A percentile compares a stretch with the other conserved stretches of the same genome.
Evolutionary conservation across 2,113 vertebrate species (phyloP).

Genomic region (Copsychus sechellarum): DNA sequence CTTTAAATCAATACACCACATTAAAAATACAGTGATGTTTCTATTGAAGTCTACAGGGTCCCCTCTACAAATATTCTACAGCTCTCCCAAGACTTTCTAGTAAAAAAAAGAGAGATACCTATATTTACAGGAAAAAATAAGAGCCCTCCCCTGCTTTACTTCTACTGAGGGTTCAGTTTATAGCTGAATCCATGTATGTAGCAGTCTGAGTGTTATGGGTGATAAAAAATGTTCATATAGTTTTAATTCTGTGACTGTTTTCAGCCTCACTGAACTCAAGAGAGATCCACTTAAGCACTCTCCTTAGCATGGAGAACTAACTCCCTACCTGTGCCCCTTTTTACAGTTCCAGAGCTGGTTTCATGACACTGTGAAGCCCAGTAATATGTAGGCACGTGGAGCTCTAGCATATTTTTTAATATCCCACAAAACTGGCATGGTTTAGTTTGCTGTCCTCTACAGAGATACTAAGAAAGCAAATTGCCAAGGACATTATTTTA

Average conservation of each 20-base stretch:
- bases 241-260: not conserved
- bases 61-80: not conserved
- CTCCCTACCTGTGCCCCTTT: not conserved
- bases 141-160: not conserved
- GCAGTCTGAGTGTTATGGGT: not conserved
- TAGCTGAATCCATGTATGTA: not conserved
- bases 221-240: accelerated
- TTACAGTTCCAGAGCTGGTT: not conserved
- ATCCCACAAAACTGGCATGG: not conserved
- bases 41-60: not conserved
- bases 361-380: not conserved
- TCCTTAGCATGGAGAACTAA: not conserved
- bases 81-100: not conserved
- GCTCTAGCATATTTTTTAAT: not conserved
- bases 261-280: not conserved
- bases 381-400: accelerated
- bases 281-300: not conserved
- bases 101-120: not conserved
- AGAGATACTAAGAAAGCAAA: not conserved
- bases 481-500: not conserved
- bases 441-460: not conserved
- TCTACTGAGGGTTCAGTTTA: not conserved
- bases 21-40: not conserved
- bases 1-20: not conserved
- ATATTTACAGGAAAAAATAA: not conserved